These are phyloP conservation scores for Chloropsis cyanopogon DNA, from an alignment of 2,113 vertebrate species.

Conservation along the genomic window DNA sequence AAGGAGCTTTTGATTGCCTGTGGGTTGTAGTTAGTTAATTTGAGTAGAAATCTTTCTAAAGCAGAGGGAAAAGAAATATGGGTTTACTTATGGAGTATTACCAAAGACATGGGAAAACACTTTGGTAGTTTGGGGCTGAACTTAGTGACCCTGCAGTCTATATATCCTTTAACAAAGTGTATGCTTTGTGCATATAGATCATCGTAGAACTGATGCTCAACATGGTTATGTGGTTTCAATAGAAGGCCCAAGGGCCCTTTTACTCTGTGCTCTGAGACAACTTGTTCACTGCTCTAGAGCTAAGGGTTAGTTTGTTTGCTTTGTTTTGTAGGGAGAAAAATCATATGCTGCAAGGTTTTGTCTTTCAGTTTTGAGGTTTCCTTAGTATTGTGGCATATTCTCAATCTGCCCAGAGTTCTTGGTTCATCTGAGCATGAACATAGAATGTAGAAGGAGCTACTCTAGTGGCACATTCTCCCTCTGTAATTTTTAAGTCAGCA, in stretches of 20 bases:
- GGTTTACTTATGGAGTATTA: not conserved
- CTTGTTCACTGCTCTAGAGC: not conserved
- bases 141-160: not conserved
- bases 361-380: not conserved
- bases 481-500: not conserved
- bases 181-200: not conserved
- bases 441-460: not conserved
- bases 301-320: not conserved
- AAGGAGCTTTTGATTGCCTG: not conserved
- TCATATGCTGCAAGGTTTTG: accelerated
- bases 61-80: not conserved
- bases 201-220: not conserved
- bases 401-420: not conserved
- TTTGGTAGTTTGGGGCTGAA: not conserved
- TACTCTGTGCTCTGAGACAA: not conserved
- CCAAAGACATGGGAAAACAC: not conserved
- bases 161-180: not conserved
- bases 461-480: not conserved
- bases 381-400: not conserved
- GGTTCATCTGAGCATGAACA: not conserved
- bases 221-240: not conserved
- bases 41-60: not conserved
- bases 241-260: not conserved
- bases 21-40: not conserved
- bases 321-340: not conserved